These are phyloP conservation scores for Spizaetus ornatus DNA, from an alignment of 2,113 vertebrate genomes.

Conservation along the genomic window DNA sequence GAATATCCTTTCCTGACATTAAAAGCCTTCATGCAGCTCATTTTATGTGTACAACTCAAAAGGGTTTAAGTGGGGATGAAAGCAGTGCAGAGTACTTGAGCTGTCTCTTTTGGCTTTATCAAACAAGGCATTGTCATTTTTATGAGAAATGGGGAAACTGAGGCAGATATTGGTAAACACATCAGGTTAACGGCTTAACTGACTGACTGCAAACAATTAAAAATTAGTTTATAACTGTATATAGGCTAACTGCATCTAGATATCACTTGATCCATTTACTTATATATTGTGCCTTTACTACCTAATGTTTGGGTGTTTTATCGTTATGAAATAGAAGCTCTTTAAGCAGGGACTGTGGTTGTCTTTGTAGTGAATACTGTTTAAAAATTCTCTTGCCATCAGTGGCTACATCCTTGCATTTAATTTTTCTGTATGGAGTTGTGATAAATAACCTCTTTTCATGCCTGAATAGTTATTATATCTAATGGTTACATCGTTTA, in stretches of 20 bases:
- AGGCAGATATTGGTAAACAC: not conserved
- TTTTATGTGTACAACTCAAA: not conserved
- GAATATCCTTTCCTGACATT: not conserved
- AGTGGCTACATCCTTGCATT: not conserved
- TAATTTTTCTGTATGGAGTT: not conserved
- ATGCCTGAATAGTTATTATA: not conserved
- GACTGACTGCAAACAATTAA: not conserved
- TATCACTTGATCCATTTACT: not conserved
- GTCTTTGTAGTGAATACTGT: not conserved
- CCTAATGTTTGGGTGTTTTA: rapidly evolving
- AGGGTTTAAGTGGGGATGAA: not conserved
- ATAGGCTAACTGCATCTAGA: not conserved
- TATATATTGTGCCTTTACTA: not conserved
- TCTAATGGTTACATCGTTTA: not conserved
- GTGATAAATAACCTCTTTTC: not conserved
- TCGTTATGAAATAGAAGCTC: not conserved
- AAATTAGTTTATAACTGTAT: not conserved
- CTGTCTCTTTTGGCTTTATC: not conserved
- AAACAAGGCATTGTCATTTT: not conserved
- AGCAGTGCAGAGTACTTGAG: not conserved
- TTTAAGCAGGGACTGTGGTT: not conserved
- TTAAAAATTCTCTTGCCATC: not conserved
- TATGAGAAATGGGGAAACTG: not conserved
- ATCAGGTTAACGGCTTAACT: not conserved
- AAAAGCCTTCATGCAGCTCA: not conserved